Evolutionary conservation across 2,797 vertebrate species (phyloP), one percentile per base, ranked within the genome.

Genomic region (Lophius americanus): DNA sequence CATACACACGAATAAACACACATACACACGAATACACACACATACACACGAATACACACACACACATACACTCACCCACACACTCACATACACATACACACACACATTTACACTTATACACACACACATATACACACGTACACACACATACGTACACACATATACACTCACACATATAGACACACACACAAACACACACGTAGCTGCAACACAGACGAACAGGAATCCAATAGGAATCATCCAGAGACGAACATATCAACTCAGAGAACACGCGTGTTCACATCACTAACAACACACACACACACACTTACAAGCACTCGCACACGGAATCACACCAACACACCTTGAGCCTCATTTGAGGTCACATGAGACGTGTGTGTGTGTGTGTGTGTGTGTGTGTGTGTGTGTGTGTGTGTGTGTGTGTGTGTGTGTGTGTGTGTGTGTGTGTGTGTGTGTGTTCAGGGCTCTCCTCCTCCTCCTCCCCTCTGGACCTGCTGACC

Each of bases 401-500:
- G n/a, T n/a, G n/a, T n/a, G n/a, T n/a, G n/a, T n/a, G n/a, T n/a
- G n/a, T n/a, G n/a, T n/a, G n/a, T n/a, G n/a, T n/a, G n/a, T n/a
- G n/a, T n/a, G n/a, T n/a, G n/a, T n/a, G n/a, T n/a, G n/a, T n/a
- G n/a, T n/a, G n/a, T n/a, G n/a, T n/a, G n/a, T n/a, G n/a, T n/a
- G n/a, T n/a, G n/a, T n/a, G n/a, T n/a, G n/a, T n/a, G n/a, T n/a
- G 46, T 60, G 51, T 70, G 51, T 64, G 51, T 44, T 63, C 10
- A 46, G 61, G 58, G 51, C 42, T 53, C 64, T 74, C 49, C 10
- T 68, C 44, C 49, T 56, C 57, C 61, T 41, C 55, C 61, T 42
- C 41, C 41, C 48, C 76, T 36, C 47, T 67, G 39, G 47, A 81
- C 60, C 50, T 69, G 39, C 67, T 87, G 88, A 89, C 84, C 85